Base-by-base conservation (phyloP, 2,888 invertebrate genomes). In the Trichacis sp. region DNA sequence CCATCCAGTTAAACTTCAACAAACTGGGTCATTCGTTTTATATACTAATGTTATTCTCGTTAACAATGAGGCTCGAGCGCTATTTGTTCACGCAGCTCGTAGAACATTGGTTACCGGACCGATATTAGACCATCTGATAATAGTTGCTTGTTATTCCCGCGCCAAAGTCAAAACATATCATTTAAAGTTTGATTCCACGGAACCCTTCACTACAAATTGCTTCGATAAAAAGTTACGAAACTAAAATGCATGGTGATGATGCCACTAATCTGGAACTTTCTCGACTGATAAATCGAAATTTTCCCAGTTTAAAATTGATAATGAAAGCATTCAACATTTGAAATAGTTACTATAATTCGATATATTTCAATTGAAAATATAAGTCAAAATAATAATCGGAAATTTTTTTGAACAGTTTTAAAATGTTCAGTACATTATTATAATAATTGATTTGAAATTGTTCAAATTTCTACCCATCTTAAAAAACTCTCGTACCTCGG, bases 11-110 rank as follows among this genome's bases (percentile, higher is more conserved):
- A 58, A 67, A 70, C 67, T 70, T 64, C 48, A 45, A 67, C 62
- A 67, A 70, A 70, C 69, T 70, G 61, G 69, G 69, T 70, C 69
- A 70, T 67, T 67, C 69, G 63, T 70, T 70, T 70, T 70, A 70
- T 63, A 64, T 68, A 60, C 64, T 67, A 70, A 70, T 70, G 64
- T 70, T 70, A 67, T 70, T 70, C 67, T 54, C 62, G 62, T 62
- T 60, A 63, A 64, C 67, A 67, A 70, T 64, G 60, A 64, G 46
- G 64, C 66, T 60, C 18, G 15, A 63, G 51, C 60, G 59, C 59
- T 64, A 66, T 66, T 69, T 65, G 65, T 63, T 65, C 60, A 43
- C 46, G 36, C 38, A 58, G 14, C 56, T 43, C 54, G 46, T 53
- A 61, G 48, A 61, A 56, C 51, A 29, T 49, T 56, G 62, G 59